phyloP scores from a whole-genome alignment of 2,888 invertebrate genomes.

The Ashinkailepas kermadecensis region DNA sequence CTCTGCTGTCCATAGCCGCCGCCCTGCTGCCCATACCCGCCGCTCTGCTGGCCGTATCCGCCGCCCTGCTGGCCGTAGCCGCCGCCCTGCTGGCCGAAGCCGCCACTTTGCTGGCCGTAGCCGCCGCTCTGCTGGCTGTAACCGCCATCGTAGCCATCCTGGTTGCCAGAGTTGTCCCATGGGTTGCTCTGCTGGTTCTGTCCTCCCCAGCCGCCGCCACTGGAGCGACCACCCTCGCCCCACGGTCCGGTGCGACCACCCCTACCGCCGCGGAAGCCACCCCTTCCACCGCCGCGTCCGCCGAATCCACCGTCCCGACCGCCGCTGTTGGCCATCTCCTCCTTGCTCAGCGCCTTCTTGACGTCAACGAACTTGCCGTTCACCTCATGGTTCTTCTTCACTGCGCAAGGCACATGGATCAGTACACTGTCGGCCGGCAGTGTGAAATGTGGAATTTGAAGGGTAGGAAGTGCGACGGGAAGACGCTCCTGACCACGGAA shows the following conservation, averaged over 20 bases:
- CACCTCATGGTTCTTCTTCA: conserved; percentile 70
- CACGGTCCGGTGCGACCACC: neutral
- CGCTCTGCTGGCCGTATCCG: neutral
- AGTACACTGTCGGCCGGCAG: no score
- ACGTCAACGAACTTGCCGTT: conserved; percentile 80
- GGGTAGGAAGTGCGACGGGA: no score
- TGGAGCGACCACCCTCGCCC: neutral
- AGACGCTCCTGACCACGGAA: no score
- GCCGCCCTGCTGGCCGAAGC: conserved; percentile 33
- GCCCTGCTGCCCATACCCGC: conserved; percentile 26
- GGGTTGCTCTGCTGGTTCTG: neutral
- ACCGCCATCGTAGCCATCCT: neutral
- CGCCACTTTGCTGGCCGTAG: conserved; percentile 35
- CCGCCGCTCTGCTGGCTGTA: conserved; percentile 23
- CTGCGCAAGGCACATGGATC: conserved; percentile 42
- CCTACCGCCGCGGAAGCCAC: neutral
- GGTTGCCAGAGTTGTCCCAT: neutral
- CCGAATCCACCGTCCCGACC: neutral
- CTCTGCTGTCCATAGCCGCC: neutral
- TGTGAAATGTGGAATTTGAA: no score
- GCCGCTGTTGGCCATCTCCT: conserved; percentile 38
- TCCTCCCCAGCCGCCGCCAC: neutral
- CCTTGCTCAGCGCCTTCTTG: conserved; percentile 83
- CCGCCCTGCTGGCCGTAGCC: neutral
- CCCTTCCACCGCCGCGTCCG: neutral